Evolutionary conservation across 1,140 invertebrate species (phyloP).

Genomic region (Telenomus remus): DNA sequence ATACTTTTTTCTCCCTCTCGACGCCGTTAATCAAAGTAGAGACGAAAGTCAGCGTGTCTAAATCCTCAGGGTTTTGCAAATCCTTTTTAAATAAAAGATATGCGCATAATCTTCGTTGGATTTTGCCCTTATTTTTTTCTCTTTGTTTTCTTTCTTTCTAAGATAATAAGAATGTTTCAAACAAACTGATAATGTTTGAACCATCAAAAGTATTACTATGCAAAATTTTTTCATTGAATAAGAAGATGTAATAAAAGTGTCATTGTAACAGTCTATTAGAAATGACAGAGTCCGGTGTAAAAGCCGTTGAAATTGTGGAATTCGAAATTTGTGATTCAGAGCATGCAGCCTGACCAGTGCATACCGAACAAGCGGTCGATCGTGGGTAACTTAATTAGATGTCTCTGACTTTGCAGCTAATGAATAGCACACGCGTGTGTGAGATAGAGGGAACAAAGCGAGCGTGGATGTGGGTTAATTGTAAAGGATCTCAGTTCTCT

Average conservation of each 20-base stretch:
- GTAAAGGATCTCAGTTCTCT: conserved; percentile 14
- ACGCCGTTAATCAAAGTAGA: conserved; percentile 24
- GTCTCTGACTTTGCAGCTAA: conserved; percentile 15
- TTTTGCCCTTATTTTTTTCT: no score
- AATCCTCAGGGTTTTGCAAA: conserved; percentile 27
- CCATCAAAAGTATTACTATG: no score
- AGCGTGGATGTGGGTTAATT: conserved; percentile 27
- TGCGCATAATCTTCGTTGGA: background rate
- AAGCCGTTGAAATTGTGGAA: no score
- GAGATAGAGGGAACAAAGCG: conserved; percentile 26
- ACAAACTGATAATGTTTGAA: no score
- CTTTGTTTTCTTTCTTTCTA: background rate
- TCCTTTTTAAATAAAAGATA: conserved; percentile 41
- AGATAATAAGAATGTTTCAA: background rate
- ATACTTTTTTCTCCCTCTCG: conserved; percentile 19
- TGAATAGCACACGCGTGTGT: conserved; percentile 15
- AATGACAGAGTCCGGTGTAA: no score
- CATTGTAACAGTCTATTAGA: no score
- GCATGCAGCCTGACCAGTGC: no score
- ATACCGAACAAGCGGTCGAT: no score
- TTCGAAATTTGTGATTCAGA: no score
- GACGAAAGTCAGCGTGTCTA: conserved; percentile 22
- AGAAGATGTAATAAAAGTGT: no score
- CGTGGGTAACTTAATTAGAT: conserved; percentile 10
- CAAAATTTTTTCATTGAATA: no score